Evolutionary conservation across 2,888 invertebrate species (phyloP).

Genomic region (Entomobrya proxima): DNA sequence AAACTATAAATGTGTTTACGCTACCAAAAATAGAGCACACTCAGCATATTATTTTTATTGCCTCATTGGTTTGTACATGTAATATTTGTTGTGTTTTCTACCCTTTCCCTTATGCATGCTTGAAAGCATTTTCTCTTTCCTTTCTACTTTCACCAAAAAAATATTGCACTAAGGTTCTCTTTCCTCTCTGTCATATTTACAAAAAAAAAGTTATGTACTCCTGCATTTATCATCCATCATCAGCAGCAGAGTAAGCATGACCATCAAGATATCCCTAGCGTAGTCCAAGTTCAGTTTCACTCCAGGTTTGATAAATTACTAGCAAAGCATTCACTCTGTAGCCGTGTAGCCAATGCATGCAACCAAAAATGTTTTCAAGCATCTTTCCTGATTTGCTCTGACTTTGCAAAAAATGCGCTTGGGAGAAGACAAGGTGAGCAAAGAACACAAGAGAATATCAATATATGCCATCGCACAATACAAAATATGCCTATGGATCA

Average conservation of each 20-base stretch:
- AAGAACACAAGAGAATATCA: neutral
- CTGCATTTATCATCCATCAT: slow-evolving; percentile 25
- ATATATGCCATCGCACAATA: no score
- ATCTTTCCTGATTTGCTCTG: neutral
- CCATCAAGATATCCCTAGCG: neutral
- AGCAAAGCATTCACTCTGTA: no score
- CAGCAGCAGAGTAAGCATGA: neutral
- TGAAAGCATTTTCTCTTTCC: no score
- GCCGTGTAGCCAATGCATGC: neutral
- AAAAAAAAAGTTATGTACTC: no score
- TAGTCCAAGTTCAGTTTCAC: neutral
- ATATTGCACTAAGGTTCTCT: neutral
- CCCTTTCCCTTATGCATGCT: no score
- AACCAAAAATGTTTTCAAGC: neutral
- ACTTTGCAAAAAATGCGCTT: neutral
- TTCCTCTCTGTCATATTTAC: neutral
- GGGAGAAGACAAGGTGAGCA: no score
- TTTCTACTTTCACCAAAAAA: neutral
- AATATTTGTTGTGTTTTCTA: no score
- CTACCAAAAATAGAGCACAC: no score
- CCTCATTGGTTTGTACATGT: no score
- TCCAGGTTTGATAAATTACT: slow-evolving; percentile 8
- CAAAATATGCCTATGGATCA: no score
- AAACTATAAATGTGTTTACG: no score
- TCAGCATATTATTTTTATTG: no score